Evolutionary conservation across 2,113 vertebrate genomes (phyloP).

Genomic region (Alexandromys fortis): DNA sequence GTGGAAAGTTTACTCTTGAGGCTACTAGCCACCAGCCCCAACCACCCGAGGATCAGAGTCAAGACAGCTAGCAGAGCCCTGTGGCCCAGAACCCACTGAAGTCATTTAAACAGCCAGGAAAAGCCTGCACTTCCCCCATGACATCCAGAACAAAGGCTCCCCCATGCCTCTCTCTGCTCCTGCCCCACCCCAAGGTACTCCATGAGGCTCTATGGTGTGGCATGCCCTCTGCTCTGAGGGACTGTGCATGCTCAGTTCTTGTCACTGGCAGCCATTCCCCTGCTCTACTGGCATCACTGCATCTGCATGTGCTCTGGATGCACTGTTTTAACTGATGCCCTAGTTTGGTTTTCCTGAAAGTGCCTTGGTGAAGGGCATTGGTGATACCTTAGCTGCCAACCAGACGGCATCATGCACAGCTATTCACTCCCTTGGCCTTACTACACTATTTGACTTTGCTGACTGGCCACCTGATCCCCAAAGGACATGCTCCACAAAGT

Average conservation of each 20-base stretch:
- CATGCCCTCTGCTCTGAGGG: not conserved
- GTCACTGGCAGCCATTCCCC: not conserved
- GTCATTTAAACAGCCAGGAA: not conserved
- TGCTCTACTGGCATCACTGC: not conserved
- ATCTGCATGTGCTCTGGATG: not conserved
- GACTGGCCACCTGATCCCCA: not conserved
- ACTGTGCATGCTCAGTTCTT: not conserved
- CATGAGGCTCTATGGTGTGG: fast-evolving
- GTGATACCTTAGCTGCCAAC: not conserved
- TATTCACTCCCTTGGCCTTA: not conserved
- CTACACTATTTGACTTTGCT: not conserved
- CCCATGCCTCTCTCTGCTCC: not conserved
- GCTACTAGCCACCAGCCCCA: not conserved
- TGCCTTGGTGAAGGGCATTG: not conserved
- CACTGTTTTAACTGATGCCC: not conserved
- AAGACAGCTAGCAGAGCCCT: not conserved
- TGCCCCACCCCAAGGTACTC: not conserved
- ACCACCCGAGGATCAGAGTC: not conserved
- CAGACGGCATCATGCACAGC: not conserved
- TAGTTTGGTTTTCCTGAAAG: not conserved
- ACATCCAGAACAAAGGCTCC: not conserved
- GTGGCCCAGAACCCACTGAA: not conserved
- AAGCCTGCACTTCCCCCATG: not conserved
- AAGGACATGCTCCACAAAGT: not conserved
- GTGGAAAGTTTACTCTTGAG: not conserved